Base-by-base conservation (phyloP, 1,140 invertebrate genomes). In the Acromyrmex heyeri region DNA sequence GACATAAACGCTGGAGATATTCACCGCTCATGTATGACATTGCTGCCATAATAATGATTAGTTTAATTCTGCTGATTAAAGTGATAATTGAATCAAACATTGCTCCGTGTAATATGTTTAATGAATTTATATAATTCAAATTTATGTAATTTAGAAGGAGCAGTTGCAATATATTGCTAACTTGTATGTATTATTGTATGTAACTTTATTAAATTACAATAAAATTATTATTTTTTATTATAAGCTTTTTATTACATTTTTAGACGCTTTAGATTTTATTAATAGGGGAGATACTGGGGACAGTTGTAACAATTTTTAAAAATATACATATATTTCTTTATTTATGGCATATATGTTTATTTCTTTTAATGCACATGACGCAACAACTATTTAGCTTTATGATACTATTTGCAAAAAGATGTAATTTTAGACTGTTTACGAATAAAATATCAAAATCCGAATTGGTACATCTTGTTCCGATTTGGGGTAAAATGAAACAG, bases 31-130 rank as follows among this genome's bases (percentile, higher is more conserved):
- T 24, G 1, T 24, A 24, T 24, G 89, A 78, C 89, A 87, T 90
- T 81, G 76, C 67, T 89, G 75, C 24, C 44, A 34, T 86, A 81
- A 79, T 79, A 75, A 65, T 73, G 86, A 87, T 78, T 78, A 67
- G 83, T 89, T 91, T 89, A 93, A 91, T 93, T 93, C 91, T 92
- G 88, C 91, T 90, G 53, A 88, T 72, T 70, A 75, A 61, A 83
- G 48, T 21, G 30, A 16, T n/a, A 65, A 69, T 69, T 16, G 62
- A 62, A 83, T 73, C 7, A 5, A 72, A 82, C 18, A 4, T 48
- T 30, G n/a, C 59, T 73, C 10, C 6, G 10, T 21, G 1, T 30
- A n/a, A 24, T 21, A 69, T 8, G 14, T 34, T 65, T 77, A 48
- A 30, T 16, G 6, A 30, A 44, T 44, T 44, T 12, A 44, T 10